phyloP scores from a whole-genome alignment of 2,888 invertebrate species.

The Carcina quercana region DNA sequence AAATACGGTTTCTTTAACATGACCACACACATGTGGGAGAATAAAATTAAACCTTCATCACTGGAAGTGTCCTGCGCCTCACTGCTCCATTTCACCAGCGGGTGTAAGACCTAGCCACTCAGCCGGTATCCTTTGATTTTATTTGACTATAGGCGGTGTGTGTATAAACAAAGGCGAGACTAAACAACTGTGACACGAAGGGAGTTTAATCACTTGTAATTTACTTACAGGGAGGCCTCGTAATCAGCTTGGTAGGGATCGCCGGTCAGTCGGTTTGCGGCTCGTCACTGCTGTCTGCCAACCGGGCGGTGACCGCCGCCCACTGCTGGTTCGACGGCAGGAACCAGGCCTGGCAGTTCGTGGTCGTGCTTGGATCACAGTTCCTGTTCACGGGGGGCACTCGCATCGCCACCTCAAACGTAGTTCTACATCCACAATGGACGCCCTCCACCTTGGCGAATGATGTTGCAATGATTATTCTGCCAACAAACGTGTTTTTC shows the following conservation, averaged over 20 bases:
- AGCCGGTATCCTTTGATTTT: too few species aligned
- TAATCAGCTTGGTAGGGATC: conserved; percentile 19
- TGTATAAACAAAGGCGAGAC: too few species aligned
- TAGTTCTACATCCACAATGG: conserved; percentile 22
- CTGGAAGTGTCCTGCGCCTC: too few species aligned
- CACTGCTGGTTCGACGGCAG: conserved; percentile 28
- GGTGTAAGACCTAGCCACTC: too few species aligned
- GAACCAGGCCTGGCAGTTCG: conserved; percentile 20
- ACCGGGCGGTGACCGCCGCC: conserved; percentile 25
- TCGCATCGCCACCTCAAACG: conserved; percentile 18
- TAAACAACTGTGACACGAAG: too few species aligned
- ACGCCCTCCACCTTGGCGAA: conserved; percentile 16
- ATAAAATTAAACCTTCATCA: too few species aligned
- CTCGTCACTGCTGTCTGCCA: conserved; percentile 19
- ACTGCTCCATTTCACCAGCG: too few species aligned
- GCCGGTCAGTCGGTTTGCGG: conserved; percentile 23
- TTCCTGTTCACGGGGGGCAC: conserved; percentile 25
- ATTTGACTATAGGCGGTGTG: too few species aligned
- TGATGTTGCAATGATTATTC: conserved; percentile 23
- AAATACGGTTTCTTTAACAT: too few species aligned
- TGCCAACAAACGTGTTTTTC: conserved; percentile 16
- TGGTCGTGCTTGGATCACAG: conserved; percentile 24
- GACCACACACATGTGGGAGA: too few species aligned
- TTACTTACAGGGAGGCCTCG: conserved; percentile 21
- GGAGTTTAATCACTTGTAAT: too few species aligned